Evolutionary conservation across 2,113 vertebrate species (phyloP).

Genomic region (Tinamus guttatus): DNA sequence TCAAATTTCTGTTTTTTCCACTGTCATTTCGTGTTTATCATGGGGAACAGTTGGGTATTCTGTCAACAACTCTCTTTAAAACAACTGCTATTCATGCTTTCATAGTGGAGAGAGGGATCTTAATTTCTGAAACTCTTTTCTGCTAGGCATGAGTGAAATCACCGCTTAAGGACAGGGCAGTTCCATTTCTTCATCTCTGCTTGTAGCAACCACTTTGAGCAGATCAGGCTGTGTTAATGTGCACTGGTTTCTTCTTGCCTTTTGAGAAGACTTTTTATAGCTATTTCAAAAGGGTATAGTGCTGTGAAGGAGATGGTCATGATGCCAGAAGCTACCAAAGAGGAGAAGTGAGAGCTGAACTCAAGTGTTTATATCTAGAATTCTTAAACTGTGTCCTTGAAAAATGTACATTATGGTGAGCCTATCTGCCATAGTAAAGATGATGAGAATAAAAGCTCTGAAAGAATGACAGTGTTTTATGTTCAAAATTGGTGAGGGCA

Average conservation of each 20-base stretch:
- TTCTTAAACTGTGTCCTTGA: background rate
- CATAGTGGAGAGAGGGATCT: background rate
- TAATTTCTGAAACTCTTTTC: background rate
- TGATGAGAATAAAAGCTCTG: background rate
- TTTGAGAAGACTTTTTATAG: background rate
- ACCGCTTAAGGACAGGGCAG: background rate
- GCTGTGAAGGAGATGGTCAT: background rate
- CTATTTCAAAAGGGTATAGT: background rate
- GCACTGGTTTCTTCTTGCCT: background rate
- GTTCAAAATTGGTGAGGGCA: background rate
- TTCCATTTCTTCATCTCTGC: background rate
- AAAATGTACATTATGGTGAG: background rate
- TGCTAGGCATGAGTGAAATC: fast-evolving
- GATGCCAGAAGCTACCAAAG: background rate
- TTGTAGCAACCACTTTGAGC: background rate
- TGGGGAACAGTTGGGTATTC: background rate
- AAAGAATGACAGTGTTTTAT: background rate
- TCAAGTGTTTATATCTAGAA: background rate
- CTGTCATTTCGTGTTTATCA: background rate
- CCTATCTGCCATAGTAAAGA: fast-evolving
- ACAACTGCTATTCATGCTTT: background rate
- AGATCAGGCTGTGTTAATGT: background rate
- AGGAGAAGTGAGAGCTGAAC: background rate
- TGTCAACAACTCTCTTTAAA: background rate
- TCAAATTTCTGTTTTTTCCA: background rate